phyloP scores from a whole-genome alignment of 2,113 vertebrate species.

The Pseudopipra pipra region DNA sequence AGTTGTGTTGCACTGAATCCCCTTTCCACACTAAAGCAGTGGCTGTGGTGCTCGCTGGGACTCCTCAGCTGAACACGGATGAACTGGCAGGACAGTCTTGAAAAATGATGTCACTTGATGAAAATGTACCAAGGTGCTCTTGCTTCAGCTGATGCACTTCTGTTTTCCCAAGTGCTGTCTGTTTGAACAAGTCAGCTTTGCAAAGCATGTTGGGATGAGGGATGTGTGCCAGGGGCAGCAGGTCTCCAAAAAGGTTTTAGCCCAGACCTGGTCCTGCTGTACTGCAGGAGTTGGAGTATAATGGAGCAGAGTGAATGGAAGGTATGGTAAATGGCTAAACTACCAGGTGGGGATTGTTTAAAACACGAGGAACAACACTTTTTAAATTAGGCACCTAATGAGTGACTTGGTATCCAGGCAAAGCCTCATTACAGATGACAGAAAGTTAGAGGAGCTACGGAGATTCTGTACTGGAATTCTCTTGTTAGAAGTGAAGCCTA shows the following conservation, averaged over 20 bases:
- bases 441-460: background rate
- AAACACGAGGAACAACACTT: background rate
- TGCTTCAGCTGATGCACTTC: background rate
- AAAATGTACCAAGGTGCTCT: background rate
- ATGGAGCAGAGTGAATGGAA: background rate
- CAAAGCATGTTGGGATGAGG: background rate
- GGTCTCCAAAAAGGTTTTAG: background rate
- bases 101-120: fast-evolving
- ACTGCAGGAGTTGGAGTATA: fast-evolving
- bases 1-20: background rate
- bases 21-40: background rate
- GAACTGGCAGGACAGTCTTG: background rate
- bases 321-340: background rate
- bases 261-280: fast-evolving
- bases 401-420: background rate
- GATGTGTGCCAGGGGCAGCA: background rate
- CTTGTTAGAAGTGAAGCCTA: background rate
- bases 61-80: background rate
- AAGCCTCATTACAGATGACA: background rate
- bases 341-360: background rate
- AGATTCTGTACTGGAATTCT: background rate
- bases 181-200: background rate
- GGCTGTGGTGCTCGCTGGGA: fast-evolving
- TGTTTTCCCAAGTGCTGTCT: background rate
- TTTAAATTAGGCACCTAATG: background rate